Evolutionary conservation across 2,113 vertebrate genomes (phyloP).

Genomic region (Chelonoidis abingdonii): DNA sequence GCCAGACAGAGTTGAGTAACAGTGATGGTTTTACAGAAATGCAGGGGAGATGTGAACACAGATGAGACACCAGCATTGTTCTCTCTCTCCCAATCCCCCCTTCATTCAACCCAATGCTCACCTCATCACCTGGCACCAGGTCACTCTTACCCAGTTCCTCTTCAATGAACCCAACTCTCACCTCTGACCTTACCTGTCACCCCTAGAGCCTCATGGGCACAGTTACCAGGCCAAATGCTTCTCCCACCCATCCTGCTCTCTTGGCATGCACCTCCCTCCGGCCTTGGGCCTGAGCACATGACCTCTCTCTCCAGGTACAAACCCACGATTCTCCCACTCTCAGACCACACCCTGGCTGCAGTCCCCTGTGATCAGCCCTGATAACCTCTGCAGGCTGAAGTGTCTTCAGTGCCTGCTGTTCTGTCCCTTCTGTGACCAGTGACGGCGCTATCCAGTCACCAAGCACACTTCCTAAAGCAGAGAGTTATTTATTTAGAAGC

Average conservation of each 20-base stretch:
- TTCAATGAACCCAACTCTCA: neutral
- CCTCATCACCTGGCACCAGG: neutral
- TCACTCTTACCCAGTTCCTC: neutral
- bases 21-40: neutral
- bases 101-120: neutral
- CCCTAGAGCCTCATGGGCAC: neutral
- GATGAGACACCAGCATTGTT: neutral
- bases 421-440: neutral
- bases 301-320: neutral
- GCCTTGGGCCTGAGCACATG: neutral
- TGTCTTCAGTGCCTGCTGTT: neutral
- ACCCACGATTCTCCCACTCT: accelerated
- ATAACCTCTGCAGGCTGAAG: neutral
- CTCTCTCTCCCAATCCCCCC: neutral
- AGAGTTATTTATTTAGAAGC: accelerated
- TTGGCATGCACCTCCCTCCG: neutral
- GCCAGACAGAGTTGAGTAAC: neutral
- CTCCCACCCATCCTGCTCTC: neutral
- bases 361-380: neutral
- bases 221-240: neutral
- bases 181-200: neutral
- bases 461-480: neutral
- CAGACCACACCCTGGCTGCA: neutral
- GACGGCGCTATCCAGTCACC: neutral
- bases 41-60: too few relatives aligned